A percentile compares a stretch with the other conserved stretches of the same genome.
These are phyloP conservation scores for Dicrurus megarhynchus DNA, from an alignment of 2,113 vertebrate species.

Conservation along the genomic window DNA sequence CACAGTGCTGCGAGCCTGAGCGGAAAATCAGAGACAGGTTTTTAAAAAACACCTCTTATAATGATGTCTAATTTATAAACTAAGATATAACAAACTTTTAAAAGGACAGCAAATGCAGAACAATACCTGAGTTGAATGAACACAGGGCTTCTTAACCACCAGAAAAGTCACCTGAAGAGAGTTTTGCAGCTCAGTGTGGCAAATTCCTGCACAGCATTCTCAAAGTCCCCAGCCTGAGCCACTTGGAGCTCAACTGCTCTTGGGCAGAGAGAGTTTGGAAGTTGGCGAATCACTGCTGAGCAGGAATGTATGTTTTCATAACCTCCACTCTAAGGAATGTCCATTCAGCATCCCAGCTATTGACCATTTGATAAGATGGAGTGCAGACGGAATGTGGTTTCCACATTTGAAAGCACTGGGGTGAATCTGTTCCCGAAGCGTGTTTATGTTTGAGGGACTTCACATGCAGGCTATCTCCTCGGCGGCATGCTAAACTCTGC, in stretches of 20 bases:
- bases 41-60: not conserved
- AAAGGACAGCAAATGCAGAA: not conserved
- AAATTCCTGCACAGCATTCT: conserved; percentile 6
- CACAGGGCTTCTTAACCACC: not conserved
- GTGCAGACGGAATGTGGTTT: conserved; percentile 34
- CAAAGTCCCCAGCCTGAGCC: conserved; percentile 9
- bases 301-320: not conserved
- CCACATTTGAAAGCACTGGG: conserved; percentile 13
- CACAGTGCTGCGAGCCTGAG: not conserved
- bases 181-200: not conserved
- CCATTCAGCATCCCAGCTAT: conserved; percentile 22
- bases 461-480: conserved; percentile 12
- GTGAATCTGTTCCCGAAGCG: conserved; percentile 17
- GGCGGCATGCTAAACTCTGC: conserved; percentile 30
- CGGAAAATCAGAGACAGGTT: not conserved
- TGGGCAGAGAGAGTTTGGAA: not conserved
- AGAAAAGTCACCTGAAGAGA: not conserved
- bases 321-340: conserved; percentile 24
- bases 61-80: not conserved
- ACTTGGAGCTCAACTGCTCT: not conserved
- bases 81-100: not conserved
- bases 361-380: conserved; percentile 24
- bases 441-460: conserved; percentile 55
- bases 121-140: not conserved
- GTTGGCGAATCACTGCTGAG: not conserved